Base-by-base conservation (phyloP, 2,797 vertebrate genomes). In the Pseudopleuronectes americanus region DNA sequence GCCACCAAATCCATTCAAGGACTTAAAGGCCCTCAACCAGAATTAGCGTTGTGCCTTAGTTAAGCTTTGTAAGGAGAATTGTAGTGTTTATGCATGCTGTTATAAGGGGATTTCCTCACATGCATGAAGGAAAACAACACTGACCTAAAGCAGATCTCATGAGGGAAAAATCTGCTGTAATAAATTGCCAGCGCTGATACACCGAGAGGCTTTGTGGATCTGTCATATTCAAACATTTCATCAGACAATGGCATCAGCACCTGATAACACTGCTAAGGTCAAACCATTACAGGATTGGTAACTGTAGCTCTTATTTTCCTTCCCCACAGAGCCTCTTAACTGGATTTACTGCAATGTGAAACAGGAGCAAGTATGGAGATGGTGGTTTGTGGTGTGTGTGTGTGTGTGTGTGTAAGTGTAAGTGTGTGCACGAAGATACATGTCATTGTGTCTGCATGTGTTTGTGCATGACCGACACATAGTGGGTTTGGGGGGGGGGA, bases 261-360 rank as follows among this genome's bases (percentile, higher is more conserved):
- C 85, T 76, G 78, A 90, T 91, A 88, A 86, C 84, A 90, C 80
- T 75, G 82, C 88, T 83, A 41, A 79, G 89, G 90, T 92, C 92
- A 90, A 90, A 88, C 77, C 78, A 87, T 92, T 91, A 84, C 89
- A 90, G 81, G 88, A 84, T 83, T 82, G 87, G 90, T 91, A 93
- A 93, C 85, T 68, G 60, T 86, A 92, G 76, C 88, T 83, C 75
- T 77, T 77, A 83, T 86, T 83, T 87, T 88, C 76, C 77, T 68
- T 87, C 85, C 87, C 88, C 83, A 81, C 81, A 88, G 87, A 86
- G 81, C 69, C 80, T 74, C 86, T 89, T 91, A 91, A 91, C 86
- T 89, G 77, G 88, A 91, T 92, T 92, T 91, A 81, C 79, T 89
- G 85, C 88, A 90, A 93, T 82, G 77, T 79, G 91, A 94, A 92